Base-by-base conservation (phyloP, 1,140 invertebrate species). In the Grapholita molesta region DNA sequence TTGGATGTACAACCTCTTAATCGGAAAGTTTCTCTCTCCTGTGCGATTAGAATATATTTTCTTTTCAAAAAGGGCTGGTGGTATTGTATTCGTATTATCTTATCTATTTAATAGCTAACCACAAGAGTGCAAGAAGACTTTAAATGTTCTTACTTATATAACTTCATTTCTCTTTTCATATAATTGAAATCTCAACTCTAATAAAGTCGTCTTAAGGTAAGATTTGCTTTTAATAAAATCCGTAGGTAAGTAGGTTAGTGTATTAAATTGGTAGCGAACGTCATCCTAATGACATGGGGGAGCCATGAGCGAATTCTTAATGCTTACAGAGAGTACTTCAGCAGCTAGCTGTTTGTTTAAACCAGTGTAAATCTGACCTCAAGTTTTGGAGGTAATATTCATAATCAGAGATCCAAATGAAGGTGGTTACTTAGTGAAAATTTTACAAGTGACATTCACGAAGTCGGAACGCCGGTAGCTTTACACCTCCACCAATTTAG, bases 221-320 rank as follows among this genome's bases (percentile, higher is more conserved):
- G 1, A 21, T 48, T 9, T 9, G 18, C 15, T 8, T 21, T 18
- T 18, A 21, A 18, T 21, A 21, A 48, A 21, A 48, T 21, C 42
- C 21, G 12, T 38, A 38, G 35, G 35, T 48, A 18, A 48, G 42
- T 48, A 48, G n/a, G n/a, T n/a, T n/a, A n/a, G 42, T 48, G 42
- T 48, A 48, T 48, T n/a, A 48, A 48, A 48, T 48, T 48, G 42
- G 42, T 48, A 48, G 0, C 18, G 15, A 48, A 48, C 42, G 21
- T 48, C 42, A 48, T 48, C 42, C 42, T 48, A 48, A 48, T 48
- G 42, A 48, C 42, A 48, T 48, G 42, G 42, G 42, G 42, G 42
- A 48, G 42, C 18, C 42, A 48, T 48, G 42, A 48, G 18, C 42
- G n/a, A 8, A 21, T 48, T 18, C 42, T 1, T 0, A 7, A 0